phyloP scores from a whole-genome alignment of 2,888 invertebrate species.

The Andrena praecox region DNA sequence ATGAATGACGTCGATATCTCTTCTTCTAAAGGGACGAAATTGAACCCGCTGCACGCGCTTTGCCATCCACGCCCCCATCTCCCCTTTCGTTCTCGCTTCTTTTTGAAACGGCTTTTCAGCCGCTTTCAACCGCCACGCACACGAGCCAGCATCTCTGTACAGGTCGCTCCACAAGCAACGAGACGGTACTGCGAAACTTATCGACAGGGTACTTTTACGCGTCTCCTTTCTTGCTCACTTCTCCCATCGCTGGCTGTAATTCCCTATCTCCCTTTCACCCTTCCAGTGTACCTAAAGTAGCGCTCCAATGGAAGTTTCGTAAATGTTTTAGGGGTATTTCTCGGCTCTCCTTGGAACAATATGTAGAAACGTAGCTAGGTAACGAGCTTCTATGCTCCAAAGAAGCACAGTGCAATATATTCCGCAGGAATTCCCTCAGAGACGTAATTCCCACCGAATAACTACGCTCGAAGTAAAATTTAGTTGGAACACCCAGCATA shows the following conservation, averaged over 20 bases:
- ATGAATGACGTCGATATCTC: constrained; percentile 76
- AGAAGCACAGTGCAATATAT: too few species aligned
- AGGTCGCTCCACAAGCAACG: constrained; percentile 21
- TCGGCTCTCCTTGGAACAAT: too few species aligned
- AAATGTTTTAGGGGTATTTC: too few species aligned
- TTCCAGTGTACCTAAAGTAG: too few species aligned
- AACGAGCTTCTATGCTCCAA: too few species aligned
- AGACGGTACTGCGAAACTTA: constrained; percentile 6
- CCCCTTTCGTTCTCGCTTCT: constrained; percentile 6
- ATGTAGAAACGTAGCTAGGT: too few species aligned
- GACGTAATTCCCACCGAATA: background rate
- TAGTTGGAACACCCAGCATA: background rate
- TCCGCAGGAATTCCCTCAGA: too few species aligned
- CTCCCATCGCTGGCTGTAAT: background rate
- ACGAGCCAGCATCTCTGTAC: constrained; percentile 9
- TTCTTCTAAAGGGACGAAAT: constrained; percentile 74
- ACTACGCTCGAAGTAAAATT: background rate
- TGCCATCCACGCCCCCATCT: constrained; percentile 23
- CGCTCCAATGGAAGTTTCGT: too few species aligned
- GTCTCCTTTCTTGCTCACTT: background rate
- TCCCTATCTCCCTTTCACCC: too few species aligned
- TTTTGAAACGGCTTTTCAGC: constrained; percentile 55
- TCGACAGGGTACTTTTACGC: background rate
- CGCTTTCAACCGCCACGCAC: constrained; percentile 36
- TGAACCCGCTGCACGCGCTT: constrained; percentile 63